Evolutionary conservation across 1,140 invertebrate genomes (phyloP).

Genomic region (Tetranychus cinnabarinus): DNA sequence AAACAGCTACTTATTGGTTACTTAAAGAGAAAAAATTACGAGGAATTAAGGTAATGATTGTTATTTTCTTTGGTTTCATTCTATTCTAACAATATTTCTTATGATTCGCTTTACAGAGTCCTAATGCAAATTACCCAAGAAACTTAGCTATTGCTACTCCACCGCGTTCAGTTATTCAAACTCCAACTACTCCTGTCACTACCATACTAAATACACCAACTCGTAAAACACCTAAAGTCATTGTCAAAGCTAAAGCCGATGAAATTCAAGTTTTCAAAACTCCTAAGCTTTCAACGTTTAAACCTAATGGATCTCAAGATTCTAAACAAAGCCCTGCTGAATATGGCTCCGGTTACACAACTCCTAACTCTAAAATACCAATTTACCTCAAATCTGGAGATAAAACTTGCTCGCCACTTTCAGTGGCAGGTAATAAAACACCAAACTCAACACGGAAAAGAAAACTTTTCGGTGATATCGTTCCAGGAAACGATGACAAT

Average conservation of each 20-base stretch:
- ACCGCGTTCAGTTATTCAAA: too few species aligned
- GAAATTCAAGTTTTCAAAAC: not conserved
- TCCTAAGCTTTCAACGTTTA: not conserved
- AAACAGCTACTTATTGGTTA: constrained; percentile 9
- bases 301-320: not conserved
- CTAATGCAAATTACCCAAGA: too few species aligned
- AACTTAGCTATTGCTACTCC: too few species aligned
- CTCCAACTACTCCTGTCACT: too few species aligned
- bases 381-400: not conserved
- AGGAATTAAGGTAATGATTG: too few species aligned
- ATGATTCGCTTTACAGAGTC: too few species aligned
- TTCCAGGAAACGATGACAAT: not conserved
- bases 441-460: not conserved
- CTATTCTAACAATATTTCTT: too few species aligned
- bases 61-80: too few species aligned
- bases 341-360: not conserved
- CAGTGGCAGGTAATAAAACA: not conserved
- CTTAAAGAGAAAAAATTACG: constrained; percentile 3
- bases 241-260: too few species aligned
- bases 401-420: not conserved
- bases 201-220: too few species aligned
- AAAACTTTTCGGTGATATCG: not conserved
- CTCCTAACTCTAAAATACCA: not conserved
- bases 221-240: too few species aligned
- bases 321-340: not conserved